Conservation (phyloP, 2,113 vertebrate species). For the Emydura subglobosa region DNA sequence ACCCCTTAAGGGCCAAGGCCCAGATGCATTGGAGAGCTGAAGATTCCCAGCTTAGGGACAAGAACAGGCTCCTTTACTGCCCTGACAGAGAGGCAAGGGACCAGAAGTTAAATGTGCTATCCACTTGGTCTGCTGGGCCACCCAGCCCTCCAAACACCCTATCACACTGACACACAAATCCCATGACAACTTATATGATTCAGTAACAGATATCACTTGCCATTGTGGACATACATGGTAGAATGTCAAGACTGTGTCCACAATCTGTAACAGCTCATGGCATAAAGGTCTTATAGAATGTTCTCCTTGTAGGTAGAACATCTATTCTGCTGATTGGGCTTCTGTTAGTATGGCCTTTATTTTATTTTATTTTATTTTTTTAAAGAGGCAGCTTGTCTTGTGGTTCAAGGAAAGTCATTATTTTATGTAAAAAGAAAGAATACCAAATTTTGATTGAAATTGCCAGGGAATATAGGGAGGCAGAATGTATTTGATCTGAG, state of each 20-base stretch:
- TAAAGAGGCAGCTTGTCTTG: neutral
- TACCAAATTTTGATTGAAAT: neutral
- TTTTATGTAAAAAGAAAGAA: neutral
- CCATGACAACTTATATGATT: neutral
- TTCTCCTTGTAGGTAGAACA: accelerated
- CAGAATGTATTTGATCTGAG: neutral
- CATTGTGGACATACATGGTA: accelerated
- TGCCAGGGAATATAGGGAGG: neutral
- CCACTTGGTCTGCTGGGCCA: neutral
- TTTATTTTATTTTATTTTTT: neutral
- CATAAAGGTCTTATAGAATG: neutral
- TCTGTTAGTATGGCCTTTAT: accelerated
- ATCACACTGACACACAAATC: neutral
- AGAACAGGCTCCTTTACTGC: neutral
- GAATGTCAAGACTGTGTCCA: neutral
- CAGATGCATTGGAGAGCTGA: neutral
- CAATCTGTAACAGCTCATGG: neutral
- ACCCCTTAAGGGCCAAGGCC: neutral
- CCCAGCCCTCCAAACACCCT: neutral
- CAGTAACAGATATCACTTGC: neutral
- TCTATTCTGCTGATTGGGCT: neutral
- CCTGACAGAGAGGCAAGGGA: neutral
- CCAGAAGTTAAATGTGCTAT: neutral
- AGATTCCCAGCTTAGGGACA: neutral
- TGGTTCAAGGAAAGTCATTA: neutral